Base-by-base conservation (phyloP, 2,797 vertebrate species). In the Pristis pectinata region DNA sequence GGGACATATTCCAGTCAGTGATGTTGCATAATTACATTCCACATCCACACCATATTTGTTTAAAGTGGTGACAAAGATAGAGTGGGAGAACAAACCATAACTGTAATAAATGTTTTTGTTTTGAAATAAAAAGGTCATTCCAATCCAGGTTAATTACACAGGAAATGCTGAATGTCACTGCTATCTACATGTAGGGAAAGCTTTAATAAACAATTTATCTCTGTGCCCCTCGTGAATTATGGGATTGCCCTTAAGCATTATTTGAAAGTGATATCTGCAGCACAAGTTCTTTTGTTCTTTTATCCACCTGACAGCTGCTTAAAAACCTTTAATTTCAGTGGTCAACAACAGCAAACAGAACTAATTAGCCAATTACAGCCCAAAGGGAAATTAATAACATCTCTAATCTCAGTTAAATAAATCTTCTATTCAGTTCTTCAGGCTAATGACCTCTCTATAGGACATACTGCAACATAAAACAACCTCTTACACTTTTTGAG, bases 371-470 rank as follows among this genome's bases (percentile, higher is more conserved):
- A 56, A 89, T 89, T 59, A 61, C 61, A 89, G 85, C 53, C 30
- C 27, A 34, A 34, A 89, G 85, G 85, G 59, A 89, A 89, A 89
- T 89, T 89, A 89, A 59, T 34, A 87, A 89, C 56, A 89, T 61
- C 56, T 61, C 34, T 59, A 89, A 89, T 34, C 53, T 89, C 85
- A 89, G 34, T 34, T 89, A 89, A 89, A 59, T 89, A 89, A 89
- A 89, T 61, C 85, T 85, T n/a, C 85, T 19, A 13, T 61, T 89
- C 85, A 89, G 56, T 89, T 89, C 56, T 56, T 61, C 89, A 89
- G 30, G 85, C 56, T 19, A 89, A 37, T 6, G 56, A 89, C 85
- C 56, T 89, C 56, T 56, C n/a, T 61, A 59, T 30, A n/a, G 85
- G 44, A 19, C 34, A n/a, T 30, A 89, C n/a, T 89, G 64, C 64